phyloP scores from a whole-genome alignment of 2,113 vertebrate species.

The Chaenogobius annularis region DNA sequence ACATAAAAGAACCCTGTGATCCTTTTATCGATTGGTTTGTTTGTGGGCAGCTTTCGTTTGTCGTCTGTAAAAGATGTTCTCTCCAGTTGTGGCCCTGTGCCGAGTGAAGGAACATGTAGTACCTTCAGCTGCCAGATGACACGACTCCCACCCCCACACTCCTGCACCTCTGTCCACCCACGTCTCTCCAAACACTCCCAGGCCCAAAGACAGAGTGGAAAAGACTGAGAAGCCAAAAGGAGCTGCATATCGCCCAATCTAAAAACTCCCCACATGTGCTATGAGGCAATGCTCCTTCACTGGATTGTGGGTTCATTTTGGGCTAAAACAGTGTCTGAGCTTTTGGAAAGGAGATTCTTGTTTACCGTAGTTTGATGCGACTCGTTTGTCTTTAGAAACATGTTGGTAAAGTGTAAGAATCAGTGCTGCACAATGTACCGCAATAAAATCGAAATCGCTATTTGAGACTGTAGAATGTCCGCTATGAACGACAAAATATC shows the following conservation, averaged over 20 bases:
- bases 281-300: not conserved
- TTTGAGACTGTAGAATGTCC: no score
- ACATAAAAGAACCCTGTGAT: slow-evolving; percentile 4
- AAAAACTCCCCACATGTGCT: slow-evolving; percentile 1
- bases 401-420: no score
- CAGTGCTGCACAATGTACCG: no score
- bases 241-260: not conserved
- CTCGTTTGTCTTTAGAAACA: not conserved
- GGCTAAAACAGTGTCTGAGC: not conserved
- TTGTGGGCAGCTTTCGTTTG: slow-evolving; percentile 36
- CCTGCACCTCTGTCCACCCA: slow-evolving; percentile 14
- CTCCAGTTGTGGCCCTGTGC: slow-evolving; percentile 23
- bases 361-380: not conserved
- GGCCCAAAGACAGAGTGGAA: slow-evolving; percentile 27
- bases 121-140: slow-evolving; percentile 48
- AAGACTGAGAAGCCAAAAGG: slow-evolving; percentile 19
- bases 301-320: not conserved
- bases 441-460: no score
- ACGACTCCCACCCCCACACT: not conserved
- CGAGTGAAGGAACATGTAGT: slow-evolving; percentile 35
- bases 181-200: slow-evolving; percentile 29
- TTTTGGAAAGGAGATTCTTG: not conserved
- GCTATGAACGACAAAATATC: no score
- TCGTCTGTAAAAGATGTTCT: slow-evolving; percentile 25
- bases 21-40: slow-evolving; percentile 24